A percentile compares a stretch with the other conserved stretches of the same genome.
Conservation (phyloP, 2,888 invertebrate genomes). For the Hoplodrina ambigua region DNA sequence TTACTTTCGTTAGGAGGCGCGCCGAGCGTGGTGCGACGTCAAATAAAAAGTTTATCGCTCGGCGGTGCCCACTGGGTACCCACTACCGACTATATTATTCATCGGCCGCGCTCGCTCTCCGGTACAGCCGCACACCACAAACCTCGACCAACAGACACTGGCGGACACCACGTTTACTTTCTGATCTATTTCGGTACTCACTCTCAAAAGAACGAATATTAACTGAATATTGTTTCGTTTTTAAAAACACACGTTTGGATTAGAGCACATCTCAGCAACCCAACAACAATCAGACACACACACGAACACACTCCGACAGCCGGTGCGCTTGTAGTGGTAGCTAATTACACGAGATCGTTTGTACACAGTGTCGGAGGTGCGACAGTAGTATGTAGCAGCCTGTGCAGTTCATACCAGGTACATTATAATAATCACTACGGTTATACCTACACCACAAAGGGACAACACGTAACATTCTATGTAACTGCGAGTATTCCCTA, state of each 20-base stretch:
- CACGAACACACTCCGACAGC: no score
- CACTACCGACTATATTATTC: constrained; percentile 14
- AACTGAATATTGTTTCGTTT: neutral
- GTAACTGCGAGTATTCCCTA: constrained; percentile 6
- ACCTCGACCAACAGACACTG: constrained; percentile 9
- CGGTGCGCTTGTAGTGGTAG: no score
- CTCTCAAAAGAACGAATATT: neutral
- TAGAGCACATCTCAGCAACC: no score
- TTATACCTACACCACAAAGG: no score
- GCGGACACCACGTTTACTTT: constrained; percentile 3
- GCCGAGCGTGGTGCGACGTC: constrained; percentile 9
- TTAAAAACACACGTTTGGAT: no score
- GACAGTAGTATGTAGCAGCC: no score
- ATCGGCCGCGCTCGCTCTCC: constrained; percentile 5
- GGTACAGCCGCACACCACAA: neutral
- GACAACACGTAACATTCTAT: neutral
- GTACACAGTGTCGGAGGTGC: no score
- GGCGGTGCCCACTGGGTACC: neutral
- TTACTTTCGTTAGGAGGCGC: constrained; percentile 32
- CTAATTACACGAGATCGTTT: no score
- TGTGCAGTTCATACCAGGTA: no score
- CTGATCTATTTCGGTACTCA: neutral
- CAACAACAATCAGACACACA: no score
- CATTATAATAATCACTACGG: no score
- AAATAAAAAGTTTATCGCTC: constrained; percentile 41